phyloP scores from a whole-genome alignment of 2,113 vertebrate genomes.

The Sinosuthora webbiana region DNA sequence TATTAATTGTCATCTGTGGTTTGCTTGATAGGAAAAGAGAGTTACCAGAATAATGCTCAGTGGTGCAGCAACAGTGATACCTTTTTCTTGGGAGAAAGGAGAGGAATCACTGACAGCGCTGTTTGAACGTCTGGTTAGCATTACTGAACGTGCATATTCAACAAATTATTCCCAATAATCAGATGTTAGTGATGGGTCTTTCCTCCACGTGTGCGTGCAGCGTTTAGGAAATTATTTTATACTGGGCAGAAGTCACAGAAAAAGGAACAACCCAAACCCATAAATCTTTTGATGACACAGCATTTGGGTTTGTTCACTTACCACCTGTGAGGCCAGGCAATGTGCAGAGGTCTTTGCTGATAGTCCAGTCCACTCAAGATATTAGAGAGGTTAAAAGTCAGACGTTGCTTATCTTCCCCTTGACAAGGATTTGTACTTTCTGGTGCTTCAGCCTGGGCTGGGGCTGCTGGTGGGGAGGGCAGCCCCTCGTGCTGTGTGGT shows the following conservation, averaged over 20 bases:
- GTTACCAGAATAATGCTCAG: not conserved
- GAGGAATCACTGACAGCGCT: not conserved
- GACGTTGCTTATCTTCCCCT: conserved; percentile 39
- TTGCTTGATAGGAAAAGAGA: not conserved
- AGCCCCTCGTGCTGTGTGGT: conserved; percentile 26
- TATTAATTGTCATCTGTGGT: conserved; percentile 36
- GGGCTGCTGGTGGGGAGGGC: not conserved
- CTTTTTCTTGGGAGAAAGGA: not conserved
- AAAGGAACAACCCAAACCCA: not conserved
- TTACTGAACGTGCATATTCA: not conserved
- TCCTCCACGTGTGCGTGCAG: not conserved
- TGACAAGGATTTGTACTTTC: conserved; percentile 46
- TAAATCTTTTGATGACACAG: not conserved
- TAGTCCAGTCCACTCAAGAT: conserved; percentile 21
- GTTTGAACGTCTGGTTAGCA: not conserved
- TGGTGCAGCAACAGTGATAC: not conserved
- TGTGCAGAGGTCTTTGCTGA: conserved; percentile 75
- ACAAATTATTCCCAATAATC: conserved; percentile 27
- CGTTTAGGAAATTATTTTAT: not conserved
- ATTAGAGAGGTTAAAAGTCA: conserved; percentile 41
- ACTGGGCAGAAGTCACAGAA: not conserved
- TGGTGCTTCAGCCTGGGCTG: not conserved
- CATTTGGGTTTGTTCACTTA: conserved; percentile 67
- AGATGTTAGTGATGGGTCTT: not conserved
- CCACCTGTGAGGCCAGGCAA: conserved; percentile 89